Percentiles rank a stretch among this genome's conserved stretches.
Conservation (phyloP, 2,113 vertebrate genomes). For the Malurus melanocephalus region DNA sequence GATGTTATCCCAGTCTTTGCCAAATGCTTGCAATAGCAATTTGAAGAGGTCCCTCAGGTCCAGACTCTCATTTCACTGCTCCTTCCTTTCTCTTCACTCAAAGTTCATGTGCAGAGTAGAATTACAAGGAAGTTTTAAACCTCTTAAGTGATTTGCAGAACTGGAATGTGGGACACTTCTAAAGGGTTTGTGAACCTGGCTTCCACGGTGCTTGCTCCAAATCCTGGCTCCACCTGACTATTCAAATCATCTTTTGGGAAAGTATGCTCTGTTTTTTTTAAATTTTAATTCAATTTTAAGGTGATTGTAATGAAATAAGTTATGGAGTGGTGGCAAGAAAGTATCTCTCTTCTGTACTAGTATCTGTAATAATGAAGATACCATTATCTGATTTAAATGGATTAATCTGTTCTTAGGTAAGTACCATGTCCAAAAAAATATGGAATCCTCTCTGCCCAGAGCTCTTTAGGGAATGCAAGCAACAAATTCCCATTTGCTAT, state of each 20-base stretch:
- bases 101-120: slow-evolving; percentile 56
- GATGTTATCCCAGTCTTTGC: slow-evolving; percentile 53
- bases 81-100: slow-evolving; percentile 31
- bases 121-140: slow-evolving; percentile 57
- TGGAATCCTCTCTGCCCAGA: not conserved
- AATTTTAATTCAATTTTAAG: not conserved
- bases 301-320: not conserved
- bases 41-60: slow-evolving; percentile 37
- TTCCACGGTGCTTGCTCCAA: not conserved
- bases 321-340: not conserved
- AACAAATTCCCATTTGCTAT: not conserved
- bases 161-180: not conserved
- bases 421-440: not conserved
- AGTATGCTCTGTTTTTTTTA: not conserved
- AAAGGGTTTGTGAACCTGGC: not conserved
- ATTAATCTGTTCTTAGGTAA: not conserved
- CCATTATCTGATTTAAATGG: not conserved
- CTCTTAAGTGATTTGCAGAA: slow-evolving; percentile 49
- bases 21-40: slow-evolving; percentile 60
- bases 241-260: not conserved
- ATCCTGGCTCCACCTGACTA: not conserved
- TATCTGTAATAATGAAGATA: not conserved
- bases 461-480: not conserved
- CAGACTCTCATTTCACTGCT: slow-evolving; percentile 32
- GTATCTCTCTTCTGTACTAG: not conserved